These are phyloP conservation scores for Chalcis sispes DNA, from an alignment of 2,888 invertebrate species.

Conservation along the genomic window DNA sequence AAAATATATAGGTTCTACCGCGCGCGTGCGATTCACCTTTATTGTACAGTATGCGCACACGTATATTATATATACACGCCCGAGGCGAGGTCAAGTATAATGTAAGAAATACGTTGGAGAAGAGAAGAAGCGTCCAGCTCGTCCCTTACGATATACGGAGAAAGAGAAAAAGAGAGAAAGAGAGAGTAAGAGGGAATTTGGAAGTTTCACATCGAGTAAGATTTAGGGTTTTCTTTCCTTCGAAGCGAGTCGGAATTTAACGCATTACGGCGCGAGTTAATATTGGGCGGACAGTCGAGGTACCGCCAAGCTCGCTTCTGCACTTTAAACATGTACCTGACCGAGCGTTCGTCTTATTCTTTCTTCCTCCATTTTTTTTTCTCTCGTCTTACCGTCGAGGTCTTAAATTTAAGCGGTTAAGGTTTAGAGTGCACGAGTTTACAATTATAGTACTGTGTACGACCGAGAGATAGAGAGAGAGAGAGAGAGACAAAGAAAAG, in stretches of 20 bases:
- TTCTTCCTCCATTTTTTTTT: neutral
- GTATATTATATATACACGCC: neutral
- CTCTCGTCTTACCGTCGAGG: neutral
- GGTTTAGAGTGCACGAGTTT: too few relatives aligned
- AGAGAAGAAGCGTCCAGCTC: too few relatives aligned
- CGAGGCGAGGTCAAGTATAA: slow-evolving; percentile 41
- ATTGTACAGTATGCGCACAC: slow-evolving; percentile 14
- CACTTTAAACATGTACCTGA: too few relatives aligned
- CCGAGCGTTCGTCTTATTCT: neutral
- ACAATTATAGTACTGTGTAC: too few relatives aligned
- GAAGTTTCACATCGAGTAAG: neutral
- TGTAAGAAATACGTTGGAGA: slow-evolving; percentile 26
- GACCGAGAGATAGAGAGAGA: too few relatives aligned
- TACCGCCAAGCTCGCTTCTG: neutral
- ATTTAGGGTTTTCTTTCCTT: slow-evolving; percentile 3
- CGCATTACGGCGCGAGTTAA: slow-evolving; percentile 73
- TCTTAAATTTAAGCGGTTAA: neutral
- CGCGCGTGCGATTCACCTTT: slow-evolving; percentile 41
- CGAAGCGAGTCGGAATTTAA: slow-evolving; percentile 67
- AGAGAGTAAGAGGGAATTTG: neutral
- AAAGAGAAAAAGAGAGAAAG: too few relatives aligned
- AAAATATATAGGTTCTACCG: slow-evolving; percentile 40
- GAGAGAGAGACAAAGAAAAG: too few relatives aligned
- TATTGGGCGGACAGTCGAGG: slow-evolving; percentile 72
- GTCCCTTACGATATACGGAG: too few relatives aligned